phyloP scores from a whole-genome alignment of 1,140 invertebrate genomes.

The Reticulitermes speratus region DNA sequence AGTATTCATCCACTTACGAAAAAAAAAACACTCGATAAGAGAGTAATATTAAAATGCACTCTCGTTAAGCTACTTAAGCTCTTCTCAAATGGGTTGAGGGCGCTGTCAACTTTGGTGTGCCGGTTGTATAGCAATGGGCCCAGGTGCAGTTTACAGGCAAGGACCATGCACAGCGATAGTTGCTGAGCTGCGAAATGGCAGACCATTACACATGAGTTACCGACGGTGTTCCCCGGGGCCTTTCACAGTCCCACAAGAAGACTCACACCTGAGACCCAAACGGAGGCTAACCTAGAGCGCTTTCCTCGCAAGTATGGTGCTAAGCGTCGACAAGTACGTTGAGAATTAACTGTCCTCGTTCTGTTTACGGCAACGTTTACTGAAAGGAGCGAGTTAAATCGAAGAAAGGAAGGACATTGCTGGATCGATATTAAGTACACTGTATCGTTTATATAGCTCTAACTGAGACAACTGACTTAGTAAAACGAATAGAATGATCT shows the following conservation, averaged over 20 bases:
- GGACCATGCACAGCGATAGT: not conserved
- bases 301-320: not conserved
- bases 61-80: not conserved
- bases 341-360: not conserved
- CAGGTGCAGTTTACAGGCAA: constrained; percentile 10
- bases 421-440: not conserved
- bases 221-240: not conserved
- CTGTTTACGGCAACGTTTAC: not conserved
- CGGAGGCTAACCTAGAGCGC: too few relatives aligned
- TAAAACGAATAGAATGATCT: not conserved
- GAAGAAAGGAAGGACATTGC: not conserved
- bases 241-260: not conserved
- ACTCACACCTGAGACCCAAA: not conserved
- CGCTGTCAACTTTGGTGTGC: not conserved
- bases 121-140: not conserved
- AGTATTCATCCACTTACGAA: too few relatives aligned
- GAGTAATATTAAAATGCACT: too few relatives aligned
- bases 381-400: not conserved
- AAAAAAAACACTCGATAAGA: too few relatives aligned
- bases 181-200: constrained; percentile 13
- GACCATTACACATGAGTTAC: constrained; percentile 18
- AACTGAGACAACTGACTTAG: not conserved
- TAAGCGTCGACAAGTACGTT: not conserved
- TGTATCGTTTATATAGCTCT: not conserved
- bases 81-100: not conserved